Percentiles rank a stretch among this genome's conserved stretches.
These are phyloP conservation scores for Myiotriccus ornatus DNA, from an alignment of 2,797 vertebrate genomes.

Conservation along the genomic window DNA sequence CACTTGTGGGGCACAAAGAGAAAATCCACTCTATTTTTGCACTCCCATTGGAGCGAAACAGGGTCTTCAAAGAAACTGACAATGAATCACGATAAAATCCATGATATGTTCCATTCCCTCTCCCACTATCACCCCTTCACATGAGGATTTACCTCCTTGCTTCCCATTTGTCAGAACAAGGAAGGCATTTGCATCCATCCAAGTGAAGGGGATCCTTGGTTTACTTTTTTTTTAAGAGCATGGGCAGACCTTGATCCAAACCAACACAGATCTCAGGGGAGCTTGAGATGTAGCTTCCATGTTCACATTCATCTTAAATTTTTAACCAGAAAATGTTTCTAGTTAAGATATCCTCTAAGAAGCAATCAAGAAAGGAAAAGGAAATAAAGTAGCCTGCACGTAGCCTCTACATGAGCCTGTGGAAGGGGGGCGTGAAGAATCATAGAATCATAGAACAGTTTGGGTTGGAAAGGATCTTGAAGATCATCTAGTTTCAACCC, in stretches of 20 bases:
- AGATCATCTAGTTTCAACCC: background rate
- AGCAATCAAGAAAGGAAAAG: background rate
- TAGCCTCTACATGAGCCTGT: background rate
- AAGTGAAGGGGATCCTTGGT: background rate
- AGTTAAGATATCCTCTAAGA: background rate
- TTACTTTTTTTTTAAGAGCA: background rate
- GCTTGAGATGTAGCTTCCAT: background rate
- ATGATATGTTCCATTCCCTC: background rate
- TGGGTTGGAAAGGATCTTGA: background rate
- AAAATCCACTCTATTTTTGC: background rate
- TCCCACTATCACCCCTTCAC: background rate
- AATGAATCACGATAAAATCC: background rate
- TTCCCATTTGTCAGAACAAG: background rate
- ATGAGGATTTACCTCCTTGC: background rate
- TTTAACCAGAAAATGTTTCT: background rate
- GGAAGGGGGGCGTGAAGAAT: background rate
- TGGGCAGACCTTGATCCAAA: background rate
- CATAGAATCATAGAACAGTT: background rate
- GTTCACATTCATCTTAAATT: background rate
- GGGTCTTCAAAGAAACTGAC: background rate
- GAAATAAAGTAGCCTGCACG: background rate
- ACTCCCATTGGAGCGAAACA: background rate
- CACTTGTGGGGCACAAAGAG: background rate
- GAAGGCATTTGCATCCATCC: background rate
- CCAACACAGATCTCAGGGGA: background rate